phyloP scores from a whole-genome alignment of 35 echinoderm and acorn worm genomes.

The Patiria miniata region DNA sequence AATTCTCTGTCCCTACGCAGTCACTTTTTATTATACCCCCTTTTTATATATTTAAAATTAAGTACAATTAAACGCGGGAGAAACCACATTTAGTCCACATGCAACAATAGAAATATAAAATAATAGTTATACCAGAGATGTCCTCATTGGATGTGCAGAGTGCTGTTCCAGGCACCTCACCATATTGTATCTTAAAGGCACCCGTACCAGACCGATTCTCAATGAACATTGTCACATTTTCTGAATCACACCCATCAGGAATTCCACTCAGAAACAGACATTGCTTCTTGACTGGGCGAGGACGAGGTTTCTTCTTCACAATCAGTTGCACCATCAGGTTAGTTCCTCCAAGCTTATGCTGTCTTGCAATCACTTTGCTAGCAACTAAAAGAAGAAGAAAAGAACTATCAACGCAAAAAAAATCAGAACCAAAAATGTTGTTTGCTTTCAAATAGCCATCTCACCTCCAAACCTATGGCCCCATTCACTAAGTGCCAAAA shows the following conservation, averaged over 20 bases:
- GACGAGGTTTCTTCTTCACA: background rate
- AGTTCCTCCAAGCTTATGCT: background rate
- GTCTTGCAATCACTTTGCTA: background rate
- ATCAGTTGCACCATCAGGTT: background rate
- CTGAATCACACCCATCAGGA: background rate
- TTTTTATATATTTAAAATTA: no score
- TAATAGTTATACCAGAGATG: background rate
- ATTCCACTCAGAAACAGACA: constrained; percentile 21
- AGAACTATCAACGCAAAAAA: no score
- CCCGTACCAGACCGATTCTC: background rate
- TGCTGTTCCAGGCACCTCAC: constrained; percentile 31
- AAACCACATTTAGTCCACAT: no score
- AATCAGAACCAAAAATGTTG: no score
- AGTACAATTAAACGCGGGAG: no score
- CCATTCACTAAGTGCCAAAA: no score
- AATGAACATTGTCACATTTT: constrained; percentile 6
- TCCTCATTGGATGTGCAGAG: background rate
- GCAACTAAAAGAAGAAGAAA: no score
- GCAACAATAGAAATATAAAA: no score
- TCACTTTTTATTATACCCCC: no score
- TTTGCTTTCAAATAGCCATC: no score
- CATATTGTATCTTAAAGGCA: constrained; percentile 6
- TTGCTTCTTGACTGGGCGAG: background rate
- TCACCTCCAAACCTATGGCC: no score
- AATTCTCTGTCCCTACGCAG: no score